Evolutionary conservation across 2,888 invertebrate species (phyloP), one percentile per base, ranked within the genome.

Genomic region (Chloroclysta siterata): DNA sequence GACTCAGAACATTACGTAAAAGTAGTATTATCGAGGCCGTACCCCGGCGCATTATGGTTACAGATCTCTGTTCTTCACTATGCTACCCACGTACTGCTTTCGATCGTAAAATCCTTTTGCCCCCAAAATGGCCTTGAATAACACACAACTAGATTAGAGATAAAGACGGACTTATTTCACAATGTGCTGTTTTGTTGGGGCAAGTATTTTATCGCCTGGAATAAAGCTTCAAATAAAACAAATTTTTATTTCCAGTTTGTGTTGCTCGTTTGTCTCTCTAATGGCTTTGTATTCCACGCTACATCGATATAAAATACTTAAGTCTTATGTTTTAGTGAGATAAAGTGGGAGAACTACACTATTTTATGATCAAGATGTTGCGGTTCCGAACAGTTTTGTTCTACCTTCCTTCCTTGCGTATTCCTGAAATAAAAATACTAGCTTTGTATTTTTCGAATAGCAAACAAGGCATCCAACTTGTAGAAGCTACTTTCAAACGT

Each of bases 31-130:
- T 78, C 77, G 73, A 74, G 71, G 72, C 75, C 76, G 72, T 77
- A 75, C 72, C 42, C 65, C 39, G 53, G 10, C 52, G 52, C n/a
- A 74, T 79, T 77, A 72, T 73, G 48, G 75, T 74, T 57, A 75
- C 74, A 77, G 73, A 76, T 75, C 73, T 77, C 73, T 72, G 54
- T 73, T 71, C 71, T 68, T 80, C 76, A 70, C 77, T 75, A 81
- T 72, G 76, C 81, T 53, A 63, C 76, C 76, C 81, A 81, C 82
- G 81, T 81, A 77, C 72, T 66, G 70, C 60, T 73, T 69, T 71
- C 76, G 77, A 75, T 82, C 82, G 80, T 82, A 81, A 81, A 82
- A 82, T 79, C 79, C 77, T 77, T 81, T 80, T 76, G 72, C 46
- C 73, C 79, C 72, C 76, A 74, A 78, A 78, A 81, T 72, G 73